Conservation (phyloP, 2,113 vertebrate genomes). For the Dipodomys ordii region DNA sequence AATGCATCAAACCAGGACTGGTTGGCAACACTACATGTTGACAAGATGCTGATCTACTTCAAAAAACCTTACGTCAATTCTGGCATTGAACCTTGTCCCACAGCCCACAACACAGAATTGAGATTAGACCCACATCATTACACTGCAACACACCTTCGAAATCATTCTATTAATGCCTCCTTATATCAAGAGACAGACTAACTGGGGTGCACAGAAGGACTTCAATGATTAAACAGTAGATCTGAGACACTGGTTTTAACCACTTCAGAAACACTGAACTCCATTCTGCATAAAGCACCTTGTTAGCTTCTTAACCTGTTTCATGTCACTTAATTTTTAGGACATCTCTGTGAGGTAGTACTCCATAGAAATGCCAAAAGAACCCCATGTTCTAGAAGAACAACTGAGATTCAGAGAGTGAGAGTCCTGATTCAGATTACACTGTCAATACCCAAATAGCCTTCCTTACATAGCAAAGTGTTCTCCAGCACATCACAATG, state of each 20-base stretch:
- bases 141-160: not conserved
- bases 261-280: not conserved
- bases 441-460: not conserved
- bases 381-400: not conserved
- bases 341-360: not conserved
- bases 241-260: not conserved
- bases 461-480: not conserved
- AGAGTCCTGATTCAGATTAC: not conserved
- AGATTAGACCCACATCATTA: slow-evolving; percentile 15
- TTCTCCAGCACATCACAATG: not conserved
- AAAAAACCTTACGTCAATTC: not conserved
- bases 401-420: not conserved
- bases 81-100: slow-evolving; percentile 29
- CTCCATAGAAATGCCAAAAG: not conserved
- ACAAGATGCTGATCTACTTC: slow-evolving; percentile 15
- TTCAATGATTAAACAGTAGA: not conserved
- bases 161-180: not conserved
- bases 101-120: not conserved
- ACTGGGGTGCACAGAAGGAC: not conserved
- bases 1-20: slow-evolving; percentile 9
- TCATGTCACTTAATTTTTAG: slow-evolving; percentile 17
- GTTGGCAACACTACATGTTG: not conserved
- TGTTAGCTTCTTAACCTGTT: not conserved
- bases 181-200: not conserved
- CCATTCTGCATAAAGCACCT: not conserved